Evolutionary conservation across 2,797 vertebrate genomes (phyloP), one percentile per base, ranked within the genome.

Genomic region (Dendrocincla tyrannina): DNA sequence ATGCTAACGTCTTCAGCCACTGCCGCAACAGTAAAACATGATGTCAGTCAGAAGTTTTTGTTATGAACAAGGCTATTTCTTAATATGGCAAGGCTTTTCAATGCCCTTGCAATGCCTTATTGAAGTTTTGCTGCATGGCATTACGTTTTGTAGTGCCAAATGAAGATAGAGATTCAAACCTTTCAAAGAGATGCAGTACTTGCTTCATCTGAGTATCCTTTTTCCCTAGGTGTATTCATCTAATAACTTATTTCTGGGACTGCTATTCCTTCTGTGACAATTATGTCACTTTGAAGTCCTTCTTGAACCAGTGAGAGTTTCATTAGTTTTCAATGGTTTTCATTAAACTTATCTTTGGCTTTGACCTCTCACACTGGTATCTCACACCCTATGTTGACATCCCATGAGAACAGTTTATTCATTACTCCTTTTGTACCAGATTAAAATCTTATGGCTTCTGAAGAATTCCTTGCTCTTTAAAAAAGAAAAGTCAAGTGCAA

Each of bases 261-360:
- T 88, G 24, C 32, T 85, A 3, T 77, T 93, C 37, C 79, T 60
- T 91, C 81, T 62, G 42, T 90, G 70, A 77, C 60, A 78, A n/a
- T 39, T 76, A 44, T 91, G 33, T 41, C 25, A 24, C 49, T 97
- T 86, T 79, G 44, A 92, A 94, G 50, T 89, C 62, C 14, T 89
- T 27, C 92, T 95, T 94, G 80, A 93, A 84, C 16, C 37, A 70
- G 35, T 32, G 42, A 93, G 96, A 80, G 27, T 39, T 94, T 85
- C 70, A 32, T 63, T 63, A 67, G 50, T 49, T 81, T 32, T 66
- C n/a, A 22, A 58, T 17, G 24, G 9, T 75, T 88, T 96, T 96
- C 64, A 68, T 94, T 88, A 82, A 82, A 93, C 81, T 81, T 28
- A 24, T 37, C 47, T 69, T 46, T 80, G 47, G 19, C 78, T 74